A percentile compares a stretch with the other conserved stretches of the same genome.
Evolutionary conservation across 1,140 invertebrate species (phyloP).

Genomic region (Pteromalus puparum): DNA sequence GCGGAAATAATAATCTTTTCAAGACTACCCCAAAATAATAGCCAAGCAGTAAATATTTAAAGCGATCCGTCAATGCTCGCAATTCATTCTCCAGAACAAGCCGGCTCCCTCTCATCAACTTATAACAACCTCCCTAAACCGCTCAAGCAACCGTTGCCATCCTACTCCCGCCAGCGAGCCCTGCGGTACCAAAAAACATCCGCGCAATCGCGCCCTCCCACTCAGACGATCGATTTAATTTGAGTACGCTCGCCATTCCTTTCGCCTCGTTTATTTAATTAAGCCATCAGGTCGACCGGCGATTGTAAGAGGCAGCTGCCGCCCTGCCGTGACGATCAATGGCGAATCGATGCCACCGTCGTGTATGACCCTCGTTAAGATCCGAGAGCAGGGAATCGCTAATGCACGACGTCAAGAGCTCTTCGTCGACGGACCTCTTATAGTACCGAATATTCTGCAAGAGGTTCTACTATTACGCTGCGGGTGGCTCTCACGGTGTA

Average conservation of each 20-base stretch:
- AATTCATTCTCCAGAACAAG: no score
- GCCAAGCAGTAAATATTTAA: no score
- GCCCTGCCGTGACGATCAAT: constrained; percentile 27
- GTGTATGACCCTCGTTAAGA: constrained; percentile 43
- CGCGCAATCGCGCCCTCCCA: not conserved
- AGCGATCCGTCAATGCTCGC: no score
- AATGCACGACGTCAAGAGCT: constrained; percentile 22
- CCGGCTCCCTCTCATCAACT: not conserved
- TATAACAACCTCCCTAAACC: not conserved
- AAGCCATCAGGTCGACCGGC: constrained; percentile 17
- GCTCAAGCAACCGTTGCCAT: not conserved
- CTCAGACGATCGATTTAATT: constrained; percentile 28
- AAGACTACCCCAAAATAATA: no score
- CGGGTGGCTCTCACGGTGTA: not conserved
- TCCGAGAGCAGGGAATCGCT: constrained; percentile 16
- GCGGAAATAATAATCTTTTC: no score
- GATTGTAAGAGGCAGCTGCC: constrained; percentile 11
- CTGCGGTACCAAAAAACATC: not conserved
- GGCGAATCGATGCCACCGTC: constrained; percentile 32
- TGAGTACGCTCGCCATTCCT: not conserved
- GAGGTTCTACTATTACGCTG: not conserved
- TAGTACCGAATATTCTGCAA: not conserved
- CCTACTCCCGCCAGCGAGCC: no score
- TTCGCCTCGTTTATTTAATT: constrained; percentile 50
- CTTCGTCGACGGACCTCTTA: not conserved